Percentiles rank a stretch among this genome's conserved stretches.
phyloP scores from a whole-genome alignment of 2,888 invertebrate genomes.

The Plebejus argus region DNA sequence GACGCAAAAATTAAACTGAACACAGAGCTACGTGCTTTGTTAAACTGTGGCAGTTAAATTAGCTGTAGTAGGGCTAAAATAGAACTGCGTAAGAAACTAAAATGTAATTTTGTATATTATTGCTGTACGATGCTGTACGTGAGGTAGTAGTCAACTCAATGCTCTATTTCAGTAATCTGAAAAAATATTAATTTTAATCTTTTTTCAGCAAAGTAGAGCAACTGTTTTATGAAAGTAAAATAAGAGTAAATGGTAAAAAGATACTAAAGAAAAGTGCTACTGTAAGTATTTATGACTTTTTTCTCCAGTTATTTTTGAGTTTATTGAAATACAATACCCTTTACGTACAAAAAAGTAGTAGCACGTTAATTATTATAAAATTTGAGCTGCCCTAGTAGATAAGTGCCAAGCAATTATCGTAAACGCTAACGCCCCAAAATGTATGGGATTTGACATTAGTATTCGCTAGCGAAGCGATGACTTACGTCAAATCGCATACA shows the following conservation, averaged over 20 bases:
- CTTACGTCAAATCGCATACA: too few species aligned
- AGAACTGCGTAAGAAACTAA: not conserved
- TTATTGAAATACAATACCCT: not conserved
- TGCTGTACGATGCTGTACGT: not conserved
- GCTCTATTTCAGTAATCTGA: too few species aligned
- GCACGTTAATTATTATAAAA: not conserved
- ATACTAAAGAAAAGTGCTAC: constrained; percentile 86
- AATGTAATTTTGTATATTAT: not conserved
- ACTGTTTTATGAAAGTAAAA: constrained; percentile 89
- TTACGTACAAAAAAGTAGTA: too few species aligned
- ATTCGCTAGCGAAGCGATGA: too few species aligned
- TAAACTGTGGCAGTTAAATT: not conserved
- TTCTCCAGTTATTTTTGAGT: not conserved
- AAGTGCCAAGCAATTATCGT: too few species aligned
- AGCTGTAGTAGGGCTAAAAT: not conserved
- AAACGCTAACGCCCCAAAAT: too few species aligned
- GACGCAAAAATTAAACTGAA: not conserved
- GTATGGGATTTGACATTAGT: too few species aligned
- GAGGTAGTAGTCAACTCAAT: not conserved
- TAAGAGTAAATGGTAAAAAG: constrained; percentile 89
- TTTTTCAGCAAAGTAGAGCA: constrained; percentile 88
- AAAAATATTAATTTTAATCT: constrained; percentile 20
- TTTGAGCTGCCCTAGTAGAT: too few species aligned
- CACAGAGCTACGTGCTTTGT: not conserved
- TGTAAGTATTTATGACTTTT: constrained; percentile 66